These are phyloP conservation scores for Taurulus bubalis DNA, from an alignment of 2,113 vertebrate species.

Conservation along the genomic window DNA sequence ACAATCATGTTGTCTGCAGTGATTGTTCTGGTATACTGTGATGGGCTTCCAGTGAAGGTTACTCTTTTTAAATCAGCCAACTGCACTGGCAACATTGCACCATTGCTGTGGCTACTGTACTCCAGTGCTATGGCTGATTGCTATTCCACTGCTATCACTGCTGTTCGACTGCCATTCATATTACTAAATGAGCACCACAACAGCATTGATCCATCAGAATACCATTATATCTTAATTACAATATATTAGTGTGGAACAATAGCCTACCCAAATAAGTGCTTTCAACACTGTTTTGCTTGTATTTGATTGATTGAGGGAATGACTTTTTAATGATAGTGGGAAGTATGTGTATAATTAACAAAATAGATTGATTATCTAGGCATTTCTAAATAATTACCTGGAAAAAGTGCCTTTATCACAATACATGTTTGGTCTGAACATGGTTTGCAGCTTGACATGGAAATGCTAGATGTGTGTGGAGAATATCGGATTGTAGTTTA, in stretches of 20 bases:
- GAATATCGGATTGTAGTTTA: not conserved
- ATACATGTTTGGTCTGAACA: not conserved
- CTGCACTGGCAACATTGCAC: not conserved
- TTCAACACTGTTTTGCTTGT: not conserved
- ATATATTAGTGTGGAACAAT: not conserved
- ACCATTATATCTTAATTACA: not conserved
- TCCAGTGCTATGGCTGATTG: not conserved
- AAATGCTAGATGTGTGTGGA: not conserved
- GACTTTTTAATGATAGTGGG: not conserved
- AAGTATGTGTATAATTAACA: not conserved
- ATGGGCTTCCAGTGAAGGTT: constrained; percentile 8
- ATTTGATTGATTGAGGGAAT: not conserved
- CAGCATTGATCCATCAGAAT: not conserved
- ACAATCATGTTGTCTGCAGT: constrained; percentile 3
- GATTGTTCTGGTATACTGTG: not conserved
- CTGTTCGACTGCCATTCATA: no score
- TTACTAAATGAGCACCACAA: not conserved
- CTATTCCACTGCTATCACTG: not conserved
- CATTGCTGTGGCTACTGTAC: not conserved
- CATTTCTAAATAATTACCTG: not conserved
- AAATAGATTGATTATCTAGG: no score
- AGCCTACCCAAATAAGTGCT: not conserved
- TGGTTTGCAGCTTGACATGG: not conserved
- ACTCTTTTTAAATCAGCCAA: constrained; percentile 4
- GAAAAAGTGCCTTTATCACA: not conserved